These are phyloP conservation scores for Cyaniris semiargus DNA, from an alignment of 2,888 invertebrate species.

Conservation along the genomic window DNA sequence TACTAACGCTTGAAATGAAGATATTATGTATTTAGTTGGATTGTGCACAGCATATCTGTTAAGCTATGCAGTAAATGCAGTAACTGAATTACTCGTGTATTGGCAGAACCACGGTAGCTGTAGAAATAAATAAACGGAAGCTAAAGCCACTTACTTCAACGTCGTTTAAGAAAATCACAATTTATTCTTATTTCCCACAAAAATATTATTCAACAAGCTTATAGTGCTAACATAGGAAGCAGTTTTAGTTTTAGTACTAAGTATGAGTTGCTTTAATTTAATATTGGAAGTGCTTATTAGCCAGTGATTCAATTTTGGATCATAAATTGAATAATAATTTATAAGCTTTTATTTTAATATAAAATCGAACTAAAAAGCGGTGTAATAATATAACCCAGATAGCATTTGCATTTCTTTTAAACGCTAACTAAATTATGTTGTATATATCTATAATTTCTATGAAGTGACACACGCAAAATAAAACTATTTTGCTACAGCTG, in stretches of 20 bases:
- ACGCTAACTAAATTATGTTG: not conserved
- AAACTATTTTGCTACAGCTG: not conserved
- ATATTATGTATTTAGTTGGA: not conserved
- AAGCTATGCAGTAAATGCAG: not conserved
- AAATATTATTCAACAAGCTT: not conserved
- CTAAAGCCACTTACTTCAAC: not conserved
- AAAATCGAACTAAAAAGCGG: not conserved
- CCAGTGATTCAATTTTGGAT: not conserved
- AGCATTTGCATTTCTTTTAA: not conserved
- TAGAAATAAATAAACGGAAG: not conserved
- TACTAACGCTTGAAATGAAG: not conserved
- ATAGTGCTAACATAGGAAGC: not conserved
- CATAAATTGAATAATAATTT: not conserved
- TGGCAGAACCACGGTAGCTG: not conserved
- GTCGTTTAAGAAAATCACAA: not conserved
- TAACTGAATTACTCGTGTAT: too few relatives aligned
- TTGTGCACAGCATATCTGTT: not conserved
- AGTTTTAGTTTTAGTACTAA: not conserved
- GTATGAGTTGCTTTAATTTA: not conserved
- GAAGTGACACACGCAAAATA: slow-evolving; percentile 4
- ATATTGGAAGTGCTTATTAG: not conserved
- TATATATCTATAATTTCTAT: not conserved
- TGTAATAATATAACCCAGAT: not conserved
- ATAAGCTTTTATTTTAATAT: not conserved
- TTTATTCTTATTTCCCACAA: not conserved